These are phyloP conservation scores for Heteronetta atricapilla DNA, from an alignment of 2,113 vertebrate genomes.

Conservation along the genomic window DNA sequence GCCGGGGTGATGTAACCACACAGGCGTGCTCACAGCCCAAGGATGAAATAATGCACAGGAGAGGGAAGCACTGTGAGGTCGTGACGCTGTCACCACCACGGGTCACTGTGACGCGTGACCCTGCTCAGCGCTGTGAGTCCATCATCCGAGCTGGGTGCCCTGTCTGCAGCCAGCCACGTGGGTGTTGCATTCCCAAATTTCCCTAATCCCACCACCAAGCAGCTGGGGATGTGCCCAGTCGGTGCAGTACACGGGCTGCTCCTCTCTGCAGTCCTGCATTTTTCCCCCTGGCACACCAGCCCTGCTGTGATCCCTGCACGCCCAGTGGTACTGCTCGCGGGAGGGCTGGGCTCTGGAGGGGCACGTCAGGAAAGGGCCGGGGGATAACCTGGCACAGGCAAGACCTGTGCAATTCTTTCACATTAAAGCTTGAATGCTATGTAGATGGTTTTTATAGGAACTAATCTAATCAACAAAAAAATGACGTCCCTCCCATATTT, in stretches of 20 bases:
- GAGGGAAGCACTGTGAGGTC: neutral
- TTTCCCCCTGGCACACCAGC: neutral
- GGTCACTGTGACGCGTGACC: neutral
- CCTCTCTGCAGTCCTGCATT: neutral
- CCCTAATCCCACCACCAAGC: neutral
- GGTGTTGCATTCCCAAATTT: neutral
- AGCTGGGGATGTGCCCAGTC: neutral
- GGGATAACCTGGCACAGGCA: neutral
- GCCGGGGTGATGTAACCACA: neutral
- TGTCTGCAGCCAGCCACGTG: fast-evolving
- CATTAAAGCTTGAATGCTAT: neutral
- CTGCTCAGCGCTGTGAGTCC: fast-evolving
- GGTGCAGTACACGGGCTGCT: no score
- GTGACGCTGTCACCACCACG: neutral
- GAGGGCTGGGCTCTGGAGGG: no score
- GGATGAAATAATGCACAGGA: neutral
- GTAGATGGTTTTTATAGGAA: neutral
- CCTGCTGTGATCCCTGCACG: no score
- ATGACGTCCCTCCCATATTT: neutral
- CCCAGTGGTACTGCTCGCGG: neutral
- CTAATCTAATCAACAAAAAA: neutral
- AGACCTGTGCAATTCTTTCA: neutral
- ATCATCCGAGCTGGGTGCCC: neutral
- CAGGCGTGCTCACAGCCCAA: neutral
- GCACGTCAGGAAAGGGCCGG: neutral